Base-by-base conservation (phyloP, 2,797 vertebrate genomes). In the Cryptoblepharus egeriae region DNA sequence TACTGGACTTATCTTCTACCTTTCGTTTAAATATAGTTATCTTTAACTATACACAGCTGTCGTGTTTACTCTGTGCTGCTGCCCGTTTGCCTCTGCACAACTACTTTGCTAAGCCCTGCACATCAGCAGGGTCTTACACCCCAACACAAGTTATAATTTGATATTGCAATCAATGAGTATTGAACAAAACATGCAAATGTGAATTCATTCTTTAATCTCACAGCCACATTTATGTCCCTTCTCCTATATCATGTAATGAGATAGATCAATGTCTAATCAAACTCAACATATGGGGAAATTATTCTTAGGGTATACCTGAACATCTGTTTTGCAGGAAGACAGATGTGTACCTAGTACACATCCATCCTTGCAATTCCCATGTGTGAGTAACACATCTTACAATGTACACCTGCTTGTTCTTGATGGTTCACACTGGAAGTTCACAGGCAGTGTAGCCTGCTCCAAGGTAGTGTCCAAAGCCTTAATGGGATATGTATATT, bases 191-290 rank as follows among this genome's bases (percentile, higher is more conserved):
- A n/a, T 61, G 60, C 60, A 28, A 39, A 63, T 72, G 1, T 81
- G 2, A 0, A 71, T 79, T 79, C 18, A 22, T 32, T 73, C 79
- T 81, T 69, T 4, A 39, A 42, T 24, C 37, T 12, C 64, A 75
- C 83, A 75, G 73, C 67, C 24, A 45, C 1, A 13, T 16, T 20
- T 77, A 30, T 68, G 84, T 39, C 39, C 22, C 60, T 4, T 60
- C 7, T 49, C 6, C 75, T 12, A 49, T 12, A 5, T 81, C 37
- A 3, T 85, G 37, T 13, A 84, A 24, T 68, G 57, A 84, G 16
- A 49, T 60, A 81, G 58, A 55, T 60, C 81, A 52, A 78, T 49
- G 24, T 32, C 28, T 52, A 71, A 84, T 68, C 39, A 77, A 75
- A 67, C 86, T 64, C 37, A 69, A 49, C 52, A 28, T 57, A 35